Base-by-base conservation (phyloP, 1,140 invertebrate genomes). In the Drosophila arawakana region DNA sequence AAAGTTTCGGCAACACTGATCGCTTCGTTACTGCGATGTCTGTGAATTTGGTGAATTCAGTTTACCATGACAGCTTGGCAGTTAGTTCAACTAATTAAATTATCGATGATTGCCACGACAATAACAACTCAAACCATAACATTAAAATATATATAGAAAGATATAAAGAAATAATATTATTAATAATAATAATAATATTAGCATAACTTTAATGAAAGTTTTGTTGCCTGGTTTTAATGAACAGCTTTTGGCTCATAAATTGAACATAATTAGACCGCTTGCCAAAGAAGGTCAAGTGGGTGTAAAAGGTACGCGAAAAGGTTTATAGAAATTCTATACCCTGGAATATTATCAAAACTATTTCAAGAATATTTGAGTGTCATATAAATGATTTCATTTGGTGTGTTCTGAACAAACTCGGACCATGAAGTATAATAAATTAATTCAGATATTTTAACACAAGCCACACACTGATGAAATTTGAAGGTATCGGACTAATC, bases 41-140 rank as follows among this genome's bases (percentile, higher is more conserved):
- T 63, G 44, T 49, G 41, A 21, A 47, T 47, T 57, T 41, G 34
- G 37, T 11, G 47, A 25, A 35, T 47, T 60, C 61, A 50, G 71
- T 11, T 18, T 15, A 15, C 50, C 52, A 68, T 43, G 25, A 30
- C 25, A 30, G 25, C 6, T 62, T 61, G 72, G 52, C 61, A 68
- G 78, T 61, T 73, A 73, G 61, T 72, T 73, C 65, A 30, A 71
- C 82, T 85, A 79, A 85, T 85, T 85, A 81, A 85, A 76, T 76
- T 76, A 84, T 86, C 76, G 63, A 70, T 75, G 86, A 78, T 76
- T 81, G 74, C 52, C 66, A 85, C 73, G 63, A 80, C 65, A 73
- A 60, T 9, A 46, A 54, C 11, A 50, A 34, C 11, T 52, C 10
- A 44, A 11, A 21, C 10, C 47, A 46, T 39, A 34, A 58, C 43